A percentile compares a stretch with the other conserved stretches of the same genome.
Conservation (phyloP, 2,113 vertebrate species). For the Gopherus flavomarginatus region DNA sequence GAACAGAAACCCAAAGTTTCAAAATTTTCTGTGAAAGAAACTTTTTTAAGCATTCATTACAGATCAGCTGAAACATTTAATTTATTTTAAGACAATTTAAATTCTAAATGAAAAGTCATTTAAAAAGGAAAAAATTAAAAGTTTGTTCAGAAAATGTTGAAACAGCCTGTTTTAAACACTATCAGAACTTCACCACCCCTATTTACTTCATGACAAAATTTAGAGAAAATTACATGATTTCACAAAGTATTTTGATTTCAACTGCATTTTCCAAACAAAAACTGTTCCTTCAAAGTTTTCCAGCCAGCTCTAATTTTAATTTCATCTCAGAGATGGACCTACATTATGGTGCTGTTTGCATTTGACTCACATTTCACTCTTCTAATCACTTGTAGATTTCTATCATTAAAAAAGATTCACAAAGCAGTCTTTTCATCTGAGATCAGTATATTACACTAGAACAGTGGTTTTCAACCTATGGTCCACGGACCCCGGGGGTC, state of each 20-base stretch:
- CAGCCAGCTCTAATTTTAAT: not conserved
- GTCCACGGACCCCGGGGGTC: not conserved
- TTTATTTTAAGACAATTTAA: not conserved
- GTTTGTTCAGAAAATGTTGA: not conserved
- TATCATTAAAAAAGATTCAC: not conserved
- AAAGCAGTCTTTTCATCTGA: not conserved
- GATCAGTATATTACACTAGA: not conserved
- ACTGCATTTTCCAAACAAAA: not conserved
- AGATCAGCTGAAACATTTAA: not conserved
- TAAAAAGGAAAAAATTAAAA: not conserved
- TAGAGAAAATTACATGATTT: not conserved
- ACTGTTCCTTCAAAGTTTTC: not conserved
- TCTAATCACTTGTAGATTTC: not conserved
- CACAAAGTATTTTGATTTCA: not conserved
- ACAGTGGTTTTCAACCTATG: not conserved
- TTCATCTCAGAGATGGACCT: not conserved
- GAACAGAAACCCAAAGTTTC: not conserved
- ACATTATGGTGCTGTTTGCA: not conserved
- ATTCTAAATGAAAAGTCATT: not conserved
- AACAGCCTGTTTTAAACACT: not conserved
- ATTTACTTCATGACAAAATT: not conserved
- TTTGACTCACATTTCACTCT: not conserved
- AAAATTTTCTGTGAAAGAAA: not conserved
- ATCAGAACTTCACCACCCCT: not conserved
- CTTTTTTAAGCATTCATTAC: not conserved